Conservation (phyloP, 2,113 vertebrate species). For the Gallinago paraguaiae region DNA sequence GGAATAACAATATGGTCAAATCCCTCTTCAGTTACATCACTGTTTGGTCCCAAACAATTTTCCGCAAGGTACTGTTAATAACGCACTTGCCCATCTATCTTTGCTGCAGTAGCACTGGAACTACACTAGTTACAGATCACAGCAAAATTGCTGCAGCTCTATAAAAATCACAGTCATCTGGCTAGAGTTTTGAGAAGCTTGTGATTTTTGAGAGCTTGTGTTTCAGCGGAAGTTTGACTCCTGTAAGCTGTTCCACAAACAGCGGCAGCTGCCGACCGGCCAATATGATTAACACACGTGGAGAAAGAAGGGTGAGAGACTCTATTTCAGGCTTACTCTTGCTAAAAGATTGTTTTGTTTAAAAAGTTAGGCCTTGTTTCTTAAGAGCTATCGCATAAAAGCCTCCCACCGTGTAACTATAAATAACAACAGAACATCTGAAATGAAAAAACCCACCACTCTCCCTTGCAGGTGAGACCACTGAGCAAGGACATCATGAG, state of each 20-base stretch:
- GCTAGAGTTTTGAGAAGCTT: background rate
- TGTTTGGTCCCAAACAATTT: background rate
- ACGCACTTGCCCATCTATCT: background rate
- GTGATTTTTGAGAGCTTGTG: background rate
- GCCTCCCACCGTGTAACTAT: background rate
- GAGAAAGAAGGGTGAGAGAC: background rate
- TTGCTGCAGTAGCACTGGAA: rapidly evolving
- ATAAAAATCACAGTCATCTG: background rate
- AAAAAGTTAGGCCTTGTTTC: background rate
- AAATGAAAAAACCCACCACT: background rate
- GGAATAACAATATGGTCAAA: background rate
- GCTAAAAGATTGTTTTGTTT: background rate
- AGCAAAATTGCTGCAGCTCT: background rate
- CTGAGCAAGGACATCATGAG: background rate
- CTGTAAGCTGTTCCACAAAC: background rate
- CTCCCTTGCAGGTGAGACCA: background rate
- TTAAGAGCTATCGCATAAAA: background rate
- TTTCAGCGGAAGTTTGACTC: background rate
- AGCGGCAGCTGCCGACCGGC: background rate
- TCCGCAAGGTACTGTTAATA: background rate
- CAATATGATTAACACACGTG: rapidly evolving
- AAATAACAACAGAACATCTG: background rate
- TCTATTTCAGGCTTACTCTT: background rate
- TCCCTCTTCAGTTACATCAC: background rate
- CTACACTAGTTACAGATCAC: background rate